phyloP scores from a whole-genome alignment of 2,888 invertebrate genomes.

The Dryococelus australis region DNA sequence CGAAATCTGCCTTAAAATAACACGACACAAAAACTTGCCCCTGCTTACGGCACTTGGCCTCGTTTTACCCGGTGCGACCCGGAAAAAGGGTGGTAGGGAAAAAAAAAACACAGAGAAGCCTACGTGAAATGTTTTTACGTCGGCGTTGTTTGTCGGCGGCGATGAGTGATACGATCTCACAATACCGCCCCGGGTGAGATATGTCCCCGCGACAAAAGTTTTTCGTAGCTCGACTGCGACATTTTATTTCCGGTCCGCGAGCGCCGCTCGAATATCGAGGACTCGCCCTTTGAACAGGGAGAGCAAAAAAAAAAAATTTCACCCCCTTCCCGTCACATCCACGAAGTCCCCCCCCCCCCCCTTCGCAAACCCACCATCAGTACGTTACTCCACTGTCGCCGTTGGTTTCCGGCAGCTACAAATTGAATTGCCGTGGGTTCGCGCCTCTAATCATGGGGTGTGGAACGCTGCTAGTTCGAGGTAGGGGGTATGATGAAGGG shows the following conservation, averaged over 20 bases:
- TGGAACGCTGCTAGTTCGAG: neutral
- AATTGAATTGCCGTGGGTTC: neutral
- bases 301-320: neutral
- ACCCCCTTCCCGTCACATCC: too few relatives aligned
- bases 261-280: neutral
- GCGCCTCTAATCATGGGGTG: neutral
- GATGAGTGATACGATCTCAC: neutral
- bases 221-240: neutral
- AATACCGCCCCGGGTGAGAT: too few relatives aligned
- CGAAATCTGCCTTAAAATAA: too few relatives aligned
- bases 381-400: neutral
- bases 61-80: too few relatives aligned
- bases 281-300: neutral
- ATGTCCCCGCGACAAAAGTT: neutral
- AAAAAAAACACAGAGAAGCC: neutral
- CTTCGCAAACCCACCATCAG: too few relatives aligned
- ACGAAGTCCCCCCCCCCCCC: too few relatives aligned
- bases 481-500: neutral
- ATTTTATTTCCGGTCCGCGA: neutral
- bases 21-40: too few relatives aligned
- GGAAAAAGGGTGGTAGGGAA: too few relatives aligned
- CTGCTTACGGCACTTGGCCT: too few relatives aligned
- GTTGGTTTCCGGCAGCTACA: neutral
- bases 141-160: neutral
- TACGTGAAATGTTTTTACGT: neutral